phyloP scores from a whole-genome alignment of 2,888 invertebrate species.

The Lasioglossum oenotherae region DNA sequence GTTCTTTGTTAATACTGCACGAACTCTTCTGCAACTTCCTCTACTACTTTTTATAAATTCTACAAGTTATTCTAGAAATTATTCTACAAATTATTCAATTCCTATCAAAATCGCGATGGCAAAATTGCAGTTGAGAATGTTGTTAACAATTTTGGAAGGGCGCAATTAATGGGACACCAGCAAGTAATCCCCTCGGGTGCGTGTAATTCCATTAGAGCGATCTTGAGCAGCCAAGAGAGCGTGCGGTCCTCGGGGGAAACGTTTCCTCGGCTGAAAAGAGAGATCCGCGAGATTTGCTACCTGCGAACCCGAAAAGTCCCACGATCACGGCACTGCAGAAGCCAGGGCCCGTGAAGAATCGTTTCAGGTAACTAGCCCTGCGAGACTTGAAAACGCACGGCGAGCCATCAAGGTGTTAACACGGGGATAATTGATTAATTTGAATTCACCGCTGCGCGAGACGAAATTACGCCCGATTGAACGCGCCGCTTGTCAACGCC shows the following conservation, averaged over 20 bases:
- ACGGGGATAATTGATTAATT: slow-evolving; percentile 76
- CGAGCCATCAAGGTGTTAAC: slow-evolving; percentile 70
- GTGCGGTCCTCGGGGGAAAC: slow-evolving; percentile 70
- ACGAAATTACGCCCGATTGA: slow-evolving; percentile 36
- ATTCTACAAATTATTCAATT: neutral
- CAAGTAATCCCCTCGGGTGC: slow-evolving; percentile 70
- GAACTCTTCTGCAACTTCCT: neutral
- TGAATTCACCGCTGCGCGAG: slow-evolving; percentile 29
- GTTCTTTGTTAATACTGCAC: too few relatives aligned
- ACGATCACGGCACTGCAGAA: slow-evolving; percentile 74
- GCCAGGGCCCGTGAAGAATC: slow-evolving; percentile 75
- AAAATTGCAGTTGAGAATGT: neutral
- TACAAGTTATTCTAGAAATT: neutral
- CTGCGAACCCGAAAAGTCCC: slow-evolving; percentile 70
- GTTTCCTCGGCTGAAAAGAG: slow-evolving; percentile 56
- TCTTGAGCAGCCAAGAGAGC: slow-evolving; percentile 82
- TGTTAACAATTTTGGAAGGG: neutral
- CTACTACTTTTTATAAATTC: neutral
- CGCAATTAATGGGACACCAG: slow-evolving; percentile 71
- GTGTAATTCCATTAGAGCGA: slow-evolving; percentile 78
- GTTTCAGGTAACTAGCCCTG: slow-evolving; percentile 55
- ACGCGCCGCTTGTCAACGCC: slow-evolving; percentile 15
- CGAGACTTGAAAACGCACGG: slow-evolving; percentile 41
- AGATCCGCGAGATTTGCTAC: slow-evolving; percentile 52
- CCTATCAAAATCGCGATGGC: neutral